A percentile compares a stretch with the other conserved stretches of the same genome.
Conservation (phyloP, 2,113 vertebrate genomes). For the Tangachromis dhanisi region DNA sequence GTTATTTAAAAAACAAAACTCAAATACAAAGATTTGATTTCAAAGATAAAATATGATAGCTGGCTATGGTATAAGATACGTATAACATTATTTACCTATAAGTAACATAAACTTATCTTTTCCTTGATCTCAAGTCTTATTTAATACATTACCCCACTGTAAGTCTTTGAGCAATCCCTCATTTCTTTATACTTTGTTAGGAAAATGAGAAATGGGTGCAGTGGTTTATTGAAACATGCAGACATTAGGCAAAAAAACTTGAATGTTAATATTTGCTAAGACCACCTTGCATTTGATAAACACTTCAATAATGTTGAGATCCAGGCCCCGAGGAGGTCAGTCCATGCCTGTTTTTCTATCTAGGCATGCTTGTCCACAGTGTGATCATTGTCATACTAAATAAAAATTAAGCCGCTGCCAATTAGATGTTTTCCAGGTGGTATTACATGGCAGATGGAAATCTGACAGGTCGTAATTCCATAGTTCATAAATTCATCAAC, state of each 20-base stretch:
- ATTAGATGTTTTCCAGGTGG: neutral
- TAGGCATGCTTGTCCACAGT: neutral
- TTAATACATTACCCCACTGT: neutral
- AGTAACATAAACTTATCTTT: neutral
- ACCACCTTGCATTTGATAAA: neutral
- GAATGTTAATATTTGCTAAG: neutral
- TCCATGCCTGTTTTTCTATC: fast-evolving
- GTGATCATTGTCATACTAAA: neutral
- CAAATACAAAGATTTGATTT: neutral
- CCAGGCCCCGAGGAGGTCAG: neutral
- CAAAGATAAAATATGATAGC: neutral
- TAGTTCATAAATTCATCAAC: neutral
- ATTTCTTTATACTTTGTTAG: neutral
- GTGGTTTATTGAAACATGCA: neutral
- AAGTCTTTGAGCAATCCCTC: fast-evolving
- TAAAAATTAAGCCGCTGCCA: fast-evolving
- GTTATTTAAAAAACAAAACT: neutral
- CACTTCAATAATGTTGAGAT: neutral
- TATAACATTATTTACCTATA: neutral
- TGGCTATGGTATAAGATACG: fast-evolving
- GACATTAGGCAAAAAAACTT: neutral
- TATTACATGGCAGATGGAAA: neutral
- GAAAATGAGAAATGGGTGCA: neutral
- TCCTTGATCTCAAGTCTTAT: neutral
- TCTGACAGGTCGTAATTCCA: neutral